Evolutionary conservation across 2,797 vertebrate genomes (phyloP).

Genomic region (Xerus rutilus): DNA sequence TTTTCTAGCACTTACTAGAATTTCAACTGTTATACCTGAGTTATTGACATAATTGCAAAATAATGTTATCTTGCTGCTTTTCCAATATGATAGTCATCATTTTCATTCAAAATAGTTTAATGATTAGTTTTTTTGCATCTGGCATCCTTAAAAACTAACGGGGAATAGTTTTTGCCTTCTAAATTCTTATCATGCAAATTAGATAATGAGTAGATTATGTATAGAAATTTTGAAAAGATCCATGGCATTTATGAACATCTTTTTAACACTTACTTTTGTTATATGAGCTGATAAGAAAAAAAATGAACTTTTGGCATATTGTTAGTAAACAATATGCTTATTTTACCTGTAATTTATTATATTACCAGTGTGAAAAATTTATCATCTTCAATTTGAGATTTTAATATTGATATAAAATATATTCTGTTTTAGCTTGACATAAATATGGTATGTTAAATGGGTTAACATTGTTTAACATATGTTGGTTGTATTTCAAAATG

Average conservation of each 20-base stretch:
- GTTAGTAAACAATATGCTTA: not conserved
- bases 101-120: not conserved
- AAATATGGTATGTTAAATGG: conserved; percentile 61
- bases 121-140: not conserved
- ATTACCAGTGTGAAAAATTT: not conserved
- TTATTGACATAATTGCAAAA: not conserved
- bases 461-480: conserved; percentile 67
- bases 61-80: not conserved
- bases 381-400: conserved; percentile 35
- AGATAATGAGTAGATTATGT: not conserved
- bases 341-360: not conserved
- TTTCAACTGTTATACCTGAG: not conserved
- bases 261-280: conserved; percentile 19
- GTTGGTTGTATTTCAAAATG: conserved; percentile 73
- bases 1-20: not conserved
- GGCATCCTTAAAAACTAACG: not conserved
- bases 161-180: not conserved
- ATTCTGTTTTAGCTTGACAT: conserved; percentile 35
- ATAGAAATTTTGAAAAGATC: not conserved
- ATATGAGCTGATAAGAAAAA: not conserved
- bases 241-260: not conserved
- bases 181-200: not conserved
- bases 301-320: not conserved
- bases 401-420: conserved; percentile 36
- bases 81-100: not conserved